Base-by-base conservation (phyloP, 2,888 invertebrate species). In the Phyto melanocephala region DNA sequence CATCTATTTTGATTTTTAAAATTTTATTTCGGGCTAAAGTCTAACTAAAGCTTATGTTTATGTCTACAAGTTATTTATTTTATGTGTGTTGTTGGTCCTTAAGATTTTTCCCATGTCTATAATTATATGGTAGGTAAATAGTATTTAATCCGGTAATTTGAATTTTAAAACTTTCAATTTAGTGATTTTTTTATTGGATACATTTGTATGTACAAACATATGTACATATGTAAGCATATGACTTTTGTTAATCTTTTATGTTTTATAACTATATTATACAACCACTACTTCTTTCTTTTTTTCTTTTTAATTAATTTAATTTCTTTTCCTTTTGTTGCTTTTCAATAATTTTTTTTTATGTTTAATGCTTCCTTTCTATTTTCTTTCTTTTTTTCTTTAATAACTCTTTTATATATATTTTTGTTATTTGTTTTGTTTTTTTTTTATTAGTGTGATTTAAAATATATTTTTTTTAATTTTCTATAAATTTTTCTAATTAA, bases 401-500 rank as follows among this genome's bases (percentile, higher is more conserved):
- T 20, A 37, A 40, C 52, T 33, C 20, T 60, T 50, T 40, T 3
- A 22, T 8, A 22, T 60, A 50, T 54, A 42, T 13, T 40, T 50
- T n/a, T 28, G 40, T 70, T 62, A 13, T 35, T 15, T 77, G 1
- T 28, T 47, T 50, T 81, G 28, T 47, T 50, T 65, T 47, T 11
- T 56, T 67, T 37, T 20, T 58, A 54, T 37, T 8, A 45, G 13
- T 22, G 11, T 28, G 22, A 7, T 74, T 62, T 74, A 42, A 42
- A 10, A 10, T 37, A 17, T 67, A 37, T 68, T 40, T 17, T 33
- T 50, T 62, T 74, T 54, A 11, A 65, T 35, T 65, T 47, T 45
- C n/a, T 40, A 33, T 24, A 54, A 58, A 42, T 50, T 65, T 71
- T 74, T 83, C 52, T 50, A 70, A 77, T 37, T 68, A 71, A 68